These are phyloP conservation scores for Melanostigma gelatinosum DNA, from an alignment of 2,113 vertebrate genomes.

Conservation along the genomic window DNA sequence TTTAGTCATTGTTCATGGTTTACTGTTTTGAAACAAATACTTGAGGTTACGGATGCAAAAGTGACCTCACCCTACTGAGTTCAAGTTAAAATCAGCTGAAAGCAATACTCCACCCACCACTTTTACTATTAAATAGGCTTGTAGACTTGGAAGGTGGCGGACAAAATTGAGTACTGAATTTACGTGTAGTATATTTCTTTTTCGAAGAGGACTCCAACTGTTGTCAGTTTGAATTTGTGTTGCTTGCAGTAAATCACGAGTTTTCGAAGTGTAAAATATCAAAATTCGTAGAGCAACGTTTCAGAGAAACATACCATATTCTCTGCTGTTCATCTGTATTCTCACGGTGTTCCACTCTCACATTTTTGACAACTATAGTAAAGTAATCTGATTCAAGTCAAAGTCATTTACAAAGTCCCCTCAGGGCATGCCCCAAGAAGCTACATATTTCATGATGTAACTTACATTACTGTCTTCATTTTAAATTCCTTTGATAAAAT, in stretches of 20 bases:
- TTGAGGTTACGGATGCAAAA: no score
- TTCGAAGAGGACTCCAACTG: not conserved
- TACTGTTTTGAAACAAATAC: not conserved
- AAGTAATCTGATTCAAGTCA: slow-evolving; percentile 3
- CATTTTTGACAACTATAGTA: not conserved
- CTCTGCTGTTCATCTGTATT: not conserved
- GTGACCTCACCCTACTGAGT: not conserved
- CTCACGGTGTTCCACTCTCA: no score
- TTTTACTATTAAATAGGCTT: not conserved
- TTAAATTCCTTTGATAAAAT: not conserved
- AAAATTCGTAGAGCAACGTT: not conserved
- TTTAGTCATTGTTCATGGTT: not conserved
- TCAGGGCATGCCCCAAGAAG: not conserved
- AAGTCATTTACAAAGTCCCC: not conserved
- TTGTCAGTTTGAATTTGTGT: not conserved
- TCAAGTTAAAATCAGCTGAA: not conserved
- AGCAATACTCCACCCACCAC: not conserved
- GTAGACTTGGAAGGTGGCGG: not conserved
- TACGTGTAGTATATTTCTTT: not conserved
- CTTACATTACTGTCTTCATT: not conserved
- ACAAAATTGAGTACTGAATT: not conserved
- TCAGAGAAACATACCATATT: not conserved
- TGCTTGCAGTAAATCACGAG: not conserved
- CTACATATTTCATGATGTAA: not conserved
- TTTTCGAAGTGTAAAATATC: not conserved